Evolutionary conservation across 2,888 invertebrate species (phyloP).

Genomic region (Agonum fuliginosum): DNA sequence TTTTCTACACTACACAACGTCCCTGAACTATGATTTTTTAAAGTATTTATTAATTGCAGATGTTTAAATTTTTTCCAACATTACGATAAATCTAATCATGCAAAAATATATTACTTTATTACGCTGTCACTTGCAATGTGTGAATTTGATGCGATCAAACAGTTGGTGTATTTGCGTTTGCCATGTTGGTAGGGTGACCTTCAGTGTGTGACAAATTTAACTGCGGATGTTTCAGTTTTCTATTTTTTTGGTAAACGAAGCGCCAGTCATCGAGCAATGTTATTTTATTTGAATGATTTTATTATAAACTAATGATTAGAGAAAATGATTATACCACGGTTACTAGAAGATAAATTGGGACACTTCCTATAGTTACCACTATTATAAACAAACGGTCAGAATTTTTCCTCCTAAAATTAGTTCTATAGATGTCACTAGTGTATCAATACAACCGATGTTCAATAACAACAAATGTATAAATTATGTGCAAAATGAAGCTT

Average conservation of each 20-base stretch:
- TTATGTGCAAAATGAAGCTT: too few species aligned
- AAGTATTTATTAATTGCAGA: constrained; percentile 51
- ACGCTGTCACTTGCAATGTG: constrained; percentile 19
- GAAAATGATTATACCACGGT: too few species aligned
- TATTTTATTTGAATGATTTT: constrained; percentile 27
- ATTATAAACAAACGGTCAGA: too few species aligned
- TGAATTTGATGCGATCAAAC: constrained; percentile 6
- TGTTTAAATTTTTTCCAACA: constrained; percentile 39
- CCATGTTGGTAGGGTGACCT: constrained; percentile 38
- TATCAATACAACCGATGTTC: too few species aligned
- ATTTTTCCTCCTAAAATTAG: too few species aligned
- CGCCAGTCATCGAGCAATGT: constrained; percentile 19
- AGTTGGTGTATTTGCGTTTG: constrained; percentile 9
- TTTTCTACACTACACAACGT: constrained; percentile 27
- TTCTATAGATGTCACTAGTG: not conserved
- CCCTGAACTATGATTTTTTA: constrained; percentile 52
- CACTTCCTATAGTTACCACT: too few species aligned
- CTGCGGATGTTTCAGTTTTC: constrained; percentile 37
- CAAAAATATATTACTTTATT: not conserved
- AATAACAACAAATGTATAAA: too few species aligned
- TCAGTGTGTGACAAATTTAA: constrained; percentile 41
- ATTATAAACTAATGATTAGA: constrained; percentile 16
- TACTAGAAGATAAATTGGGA: too few species aligned
- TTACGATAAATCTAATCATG: constrained; percentile 35
- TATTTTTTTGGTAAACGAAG: constrained; percentile 34